These are phyloP conservation scores for Natator depressus DNA, from an alignment of 2,113 vertebrate species.

Conservation along the genomic window DNA sequence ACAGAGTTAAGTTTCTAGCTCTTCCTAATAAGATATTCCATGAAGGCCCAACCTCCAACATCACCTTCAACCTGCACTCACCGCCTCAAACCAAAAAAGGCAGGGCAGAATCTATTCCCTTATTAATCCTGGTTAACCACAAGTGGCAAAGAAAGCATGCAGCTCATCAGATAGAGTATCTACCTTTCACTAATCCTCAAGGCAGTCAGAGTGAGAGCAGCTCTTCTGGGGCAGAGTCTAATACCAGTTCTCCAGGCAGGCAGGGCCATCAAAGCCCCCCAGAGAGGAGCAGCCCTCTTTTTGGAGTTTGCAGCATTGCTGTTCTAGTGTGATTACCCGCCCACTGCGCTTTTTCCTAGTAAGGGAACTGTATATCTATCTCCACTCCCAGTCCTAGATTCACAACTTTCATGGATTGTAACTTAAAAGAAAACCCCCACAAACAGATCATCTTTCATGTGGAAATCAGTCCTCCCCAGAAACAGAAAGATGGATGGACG, in stretches of 20 bases:
- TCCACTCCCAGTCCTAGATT: neutral
- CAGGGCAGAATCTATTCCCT: constrained; percentile 24
- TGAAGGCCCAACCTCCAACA: neutral
- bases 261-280: constrained; percentile 21
- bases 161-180: constrained; percentile 20
- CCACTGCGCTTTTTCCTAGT: neutral
- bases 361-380: constrained; percentile 7
- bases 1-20: constrained; percentile 6
- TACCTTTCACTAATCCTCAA: constrained; percentile 54
- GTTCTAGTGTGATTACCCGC: neutral
- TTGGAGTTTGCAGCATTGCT: neutral
- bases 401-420: neutral
- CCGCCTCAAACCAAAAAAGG: constrained; percentile 1
- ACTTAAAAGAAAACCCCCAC: constrained; percentile 11
- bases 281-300: neutral
- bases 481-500: constrained; percentile 31
- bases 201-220: constrained; percentile 38
- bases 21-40: constrained; percentile 36
- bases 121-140: constrained; percentile 22
- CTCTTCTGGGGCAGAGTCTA: constrained; percentile 46
- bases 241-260: constrained; percentile 13
- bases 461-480: constrained; percentile 61
- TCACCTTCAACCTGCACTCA: neutral
- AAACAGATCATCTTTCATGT: constrained; percentile 66
- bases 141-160: constrained; percentile 27